These are phyloP conservation scores for Enteromius anoplus DNA, from an alignment of 2,797 vertebrate species.

Conservation along the genomic window DNA sequence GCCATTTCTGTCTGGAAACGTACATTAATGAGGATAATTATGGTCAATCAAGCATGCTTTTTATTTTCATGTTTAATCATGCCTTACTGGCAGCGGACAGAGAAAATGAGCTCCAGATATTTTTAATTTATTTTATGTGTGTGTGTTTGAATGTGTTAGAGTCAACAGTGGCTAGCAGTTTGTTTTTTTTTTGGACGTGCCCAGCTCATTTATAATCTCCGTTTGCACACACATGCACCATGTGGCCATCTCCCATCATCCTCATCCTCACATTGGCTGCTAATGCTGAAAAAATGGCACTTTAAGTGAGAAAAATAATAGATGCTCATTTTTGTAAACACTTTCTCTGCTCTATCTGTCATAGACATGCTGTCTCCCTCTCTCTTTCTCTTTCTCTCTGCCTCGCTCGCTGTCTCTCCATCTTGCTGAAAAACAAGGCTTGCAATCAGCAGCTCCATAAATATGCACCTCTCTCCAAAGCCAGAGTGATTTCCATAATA, in stretches of 20 bases:
- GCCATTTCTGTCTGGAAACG: slow-evolving; percentile 43
- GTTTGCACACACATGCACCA: slow-evolving; percentile 38
- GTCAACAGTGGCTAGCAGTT: slow-evolving; percentile 34
- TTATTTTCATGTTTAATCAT: slow-evolving; percentile 62
- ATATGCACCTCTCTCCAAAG: slow-evolving; percentile 74
- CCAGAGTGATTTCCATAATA: slow-evolving; percentile 77
- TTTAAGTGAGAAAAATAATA: slow-evolving; percentile 66
- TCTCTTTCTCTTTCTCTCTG: slow-evolving; percentile 50
- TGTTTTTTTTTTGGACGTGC: slow-evolving; percentile 29
- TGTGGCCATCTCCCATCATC: slow-evolving; percentile 49
- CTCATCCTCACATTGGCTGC: slow-evolving; percentile 66
- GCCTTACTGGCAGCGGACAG: slow-evolving; percentile 58
- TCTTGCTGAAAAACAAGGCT: slow-evolving; percentile 58
- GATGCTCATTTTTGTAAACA: slow-evolving; percentile 73
- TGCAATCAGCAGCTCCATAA: slow-evolving; percentile 77
- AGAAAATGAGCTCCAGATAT: slow-evolving; percentile 57
- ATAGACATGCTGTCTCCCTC: slow-evolving; percentile 42
- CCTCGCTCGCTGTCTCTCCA: slow-evolving; percentile 55
- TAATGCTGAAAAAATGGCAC: slow-evolving; percentile 66
- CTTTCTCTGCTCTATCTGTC: slow-evolving; percentile 64
- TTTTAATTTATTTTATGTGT: slow-evolving; percentile 46
- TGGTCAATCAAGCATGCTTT: slow-evolving; percentile 39
- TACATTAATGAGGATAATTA: slow-evolving; percentile 39
- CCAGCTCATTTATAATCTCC: slow-evolving; percentile 51
- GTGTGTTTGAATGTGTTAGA: slow-evolving; percentile 46